Percentiles rank a stretch among this genome's conserved stretches.
phyloP scores from a whole-genome alignment of 2,888 invertebrate species.

The Coelopa pilipes region DNA sequence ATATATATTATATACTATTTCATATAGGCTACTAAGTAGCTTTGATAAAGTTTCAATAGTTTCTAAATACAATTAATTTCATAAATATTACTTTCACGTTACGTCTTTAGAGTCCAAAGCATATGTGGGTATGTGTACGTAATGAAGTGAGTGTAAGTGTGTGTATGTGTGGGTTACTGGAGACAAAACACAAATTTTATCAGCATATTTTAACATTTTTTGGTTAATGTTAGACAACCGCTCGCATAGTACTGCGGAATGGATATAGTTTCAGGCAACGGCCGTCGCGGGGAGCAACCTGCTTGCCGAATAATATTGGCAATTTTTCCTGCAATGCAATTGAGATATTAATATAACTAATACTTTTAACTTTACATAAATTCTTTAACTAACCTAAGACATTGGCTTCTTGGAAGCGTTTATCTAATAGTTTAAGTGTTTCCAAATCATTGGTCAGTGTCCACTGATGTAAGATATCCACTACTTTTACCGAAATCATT shows the following conservation, averaged over 20 bases:
- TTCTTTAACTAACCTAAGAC: slow-evolving; percentile 57
- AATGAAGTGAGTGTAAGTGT: slow-evolving; percentile 11
- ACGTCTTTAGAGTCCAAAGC: slow-evolving; percentile 22
- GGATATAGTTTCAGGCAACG: slow-evolving; percentile 60
- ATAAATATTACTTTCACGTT: slow-evolving; percentile 30
- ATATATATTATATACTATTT: slow-evolving; percentile 22
- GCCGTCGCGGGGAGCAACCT: slow-evolving; percentile 51
- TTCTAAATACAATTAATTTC: slow-evolving; percentile 23
- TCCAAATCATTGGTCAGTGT: slow-evolving; percentile 59
- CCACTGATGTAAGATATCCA: slow-evolving; percentile 63
- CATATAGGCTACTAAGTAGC: slow-evolving; percentile 30
- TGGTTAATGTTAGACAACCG: slow-evolving; percentile 60
- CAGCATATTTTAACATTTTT: slow-evolving; percentile 5
- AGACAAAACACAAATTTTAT: not conserved
- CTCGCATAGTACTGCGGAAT: slow-evolving; percentile 66
- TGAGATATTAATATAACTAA: not conserved
- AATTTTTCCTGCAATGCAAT: slow-evolving; percentile 58
- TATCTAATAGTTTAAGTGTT: slow-evolving; percentile 58
- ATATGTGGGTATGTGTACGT: slow-evolving; percentile 31
- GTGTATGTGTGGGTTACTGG: not conserved
- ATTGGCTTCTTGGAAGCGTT: slow-evolving; percentile 61
- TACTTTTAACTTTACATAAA: not conserved
- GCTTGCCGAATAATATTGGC: slow-evolving; percentile 64
- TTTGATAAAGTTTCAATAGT: slow-evolving; percentile 23
- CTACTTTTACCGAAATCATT: slow-evolving; percentile 58